Evolutionary conservation across 2,888 invertebrate genomes (phyloP).

Genomic region (Drosophila anceps): DNA sequence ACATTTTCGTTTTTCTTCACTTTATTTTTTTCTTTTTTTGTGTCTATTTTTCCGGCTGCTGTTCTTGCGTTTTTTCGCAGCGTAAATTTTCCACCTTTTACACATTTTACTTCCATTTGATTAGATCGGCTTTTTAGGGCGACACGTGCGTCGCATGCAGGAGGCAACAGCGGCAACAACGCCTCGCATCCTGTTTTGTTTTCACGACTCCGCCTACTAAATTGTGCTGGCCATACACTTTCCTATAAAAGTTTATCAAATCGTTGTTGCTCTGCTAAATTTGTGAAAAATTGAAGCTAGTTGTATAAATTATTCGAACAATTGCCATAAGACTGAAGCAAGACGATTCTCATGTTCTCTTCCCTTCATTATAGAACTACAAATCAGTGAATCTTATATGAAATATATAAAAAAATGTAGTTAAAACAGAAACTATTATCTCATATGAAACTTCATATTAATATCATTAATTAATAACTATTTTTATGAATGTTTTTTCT

Average conservation of each 20-base stretch:
- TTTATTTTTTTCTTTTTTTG: slow-evolving; percentile 7
- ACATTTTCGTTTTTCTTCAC: slow-evolving; percentile 45
- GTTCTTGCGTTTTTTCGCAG: slow-evolving; percentile 55
- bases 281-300: not conserved
- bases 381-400: too few species aligned
- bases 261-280: not conserved
- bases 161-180: slow-evolving; percentile 38
- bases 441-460: too few species aligned
- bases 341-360: too few species aligned
- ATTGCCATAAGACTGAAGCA: not conserved
- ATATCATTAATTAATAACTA: too few species aligned
- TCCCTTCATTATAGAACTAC: too few species aligned
- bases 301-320: not conserved
- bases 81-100: slow-evolving; percentile 83
- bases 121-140: slow-evolving; percentile 80
- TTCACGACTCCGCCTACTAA: slow-evolving; percentile 49
- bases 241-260: not conserved
- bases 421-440: too few species aligned
- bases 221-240: slow-evolving; percentile 44
- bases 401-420: too few species aligned
- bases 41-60: slow-evolving; percentile 55
- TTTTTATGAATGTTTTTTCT: too few species aligned
- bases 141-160: slow-evolving; percentile 66
- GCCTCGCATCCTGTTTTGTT: slow-evolving; percentile 78
- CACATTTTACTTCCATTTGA: slow-evolving; percentile 83